phyloP scores from a whole-genome alignment of 2,797 vertebrate species.

The Karalla daura region DNA sequence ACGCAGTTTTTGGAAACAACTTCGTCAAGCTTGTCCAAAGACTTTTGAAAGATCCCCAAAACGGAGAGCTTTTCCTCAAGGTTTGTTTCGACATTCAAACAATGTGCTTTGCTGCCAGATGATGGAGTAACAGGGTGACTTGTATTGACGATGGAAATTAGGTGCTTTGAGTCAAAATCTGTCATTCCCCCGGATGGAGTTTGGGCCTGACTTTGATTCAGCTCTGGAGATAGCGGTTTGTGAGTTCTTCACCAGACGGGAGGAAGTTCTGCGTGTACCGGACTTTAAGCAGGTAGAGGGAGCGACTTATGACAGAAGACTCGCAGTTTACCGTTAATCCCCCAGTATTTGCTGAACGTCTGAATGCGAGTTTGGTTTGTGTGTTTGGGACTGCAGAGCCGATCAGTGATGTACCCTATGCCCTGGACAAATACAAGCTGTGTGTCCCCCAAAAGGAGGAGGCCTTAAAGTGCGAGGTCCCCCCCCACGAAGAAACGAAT shows the following conservation, averaged over 20 bases:
- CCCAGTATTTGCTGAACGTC: no score
- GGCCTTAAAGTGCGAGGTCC: constrained; percentile 38
- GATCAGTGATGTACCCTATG: constrained; percentile 47
- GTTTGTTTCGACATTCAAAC: constrained; percentile 18
- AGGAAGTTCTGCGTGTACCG: constrained; percentile 51
- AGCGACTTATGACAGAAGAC: neutral
- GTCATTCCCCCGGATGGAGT: constrained; percentile 40
- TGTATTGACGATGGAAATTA: no score
- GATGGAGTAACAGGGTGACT: neutral
- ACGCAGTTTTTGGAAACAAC: constrained; percentile 45
- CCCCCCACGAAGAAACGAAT: no score
- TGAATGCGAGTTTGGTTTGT: constrained; percentile 31
- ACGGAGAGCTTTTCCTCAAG: constrained; percentile 47
- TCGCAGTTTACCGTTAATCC: neutral
- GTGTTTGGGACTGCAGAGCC: constrained; percentile 42
- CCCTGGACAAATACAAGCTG: constrained; percentile 46
- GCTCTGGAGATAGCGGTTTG: constrained; percentile 61
- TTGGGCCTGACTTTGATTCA: constrained; percentile 54
- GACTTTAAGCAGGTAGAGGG: constrained; percentile 62
- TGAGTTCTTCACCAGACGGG: constrained; percentile 59
- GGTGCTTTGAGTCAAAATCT: neutral
- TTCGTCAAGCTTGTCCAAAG: constrained; percentile 50
- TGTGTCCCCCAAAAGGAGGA: constrained; percentile 33
- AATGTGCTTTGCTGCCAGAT: neutral
- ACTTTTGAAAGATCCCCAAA: constrained; percentile 54